A percentile compares a stretch with the other conserved stretches of the same genome.
phyloP scores from a whole-genome alignment of 2,113 vertebrate genomes.

The Sebastes schlegelii region DNA sequence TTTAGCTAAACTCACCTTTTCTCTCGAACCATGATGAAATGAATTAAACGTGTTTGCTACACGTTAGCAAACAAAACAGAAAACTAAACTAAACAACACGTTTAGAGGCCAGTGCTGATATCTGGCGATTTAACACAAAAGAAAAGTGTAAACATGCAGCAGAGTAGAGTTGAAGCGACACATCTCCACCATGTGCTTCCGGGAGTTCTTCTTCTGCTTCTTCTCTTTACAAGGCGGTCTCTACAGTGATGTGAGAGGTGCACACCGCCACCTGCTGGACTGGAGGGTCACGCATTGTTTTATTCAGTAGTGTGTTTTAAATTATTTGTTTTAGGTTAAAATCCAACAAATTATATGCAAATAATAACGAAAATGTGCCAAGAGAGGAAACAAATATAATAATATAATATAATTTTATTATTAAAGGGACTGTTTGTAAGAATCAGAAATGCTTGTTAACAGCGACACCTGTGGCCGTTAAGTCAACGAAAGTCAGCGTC shows the following conservation, averaged over 20 bases:
- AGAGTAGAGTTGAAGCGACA: neutral
- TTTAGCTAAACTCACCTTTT: slow-evolving; percentile 71
- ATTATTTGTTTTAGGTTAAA: neutral
- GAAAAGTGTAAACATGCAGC: neutral
- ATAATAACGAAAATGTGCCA: no score
- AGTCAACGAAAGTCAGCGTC: no score
- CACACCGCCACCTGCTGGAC: slow-evolving; percentile 30
- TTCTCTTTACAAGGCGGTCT: accelerated
- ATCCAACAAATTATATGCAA: neutral
- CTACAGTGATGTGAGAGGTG: neutral
- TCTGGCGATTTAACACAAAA: neutral
- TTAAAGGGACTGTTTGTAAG: no score
- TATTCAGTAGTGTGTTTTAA: neutral
- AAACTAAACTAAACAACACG: neutral
- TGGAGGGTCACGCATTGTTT: neutral
- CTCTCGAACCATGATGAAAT: slow-evolving; percentile 79
- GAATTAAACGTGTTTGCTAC: neutral
- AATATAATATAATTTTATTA: no score
- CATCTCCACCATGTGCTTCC: slow-evolving; percentile 65
- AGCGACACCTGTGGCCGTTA: no score
- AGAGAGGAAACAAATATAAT: no score
- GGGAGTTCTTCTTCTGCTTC: slow-evolving; percentile 44
- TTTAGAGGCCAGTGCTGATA: accelerated
- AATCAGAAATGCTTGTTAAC: no score
- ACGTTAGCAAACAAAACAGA: neutral